These are phyloP conservation scores for Psococerastis gibbosa DNA, from an alignment of 2,888 invertebrate genomes.

Conservation along the genomic window DNA sequence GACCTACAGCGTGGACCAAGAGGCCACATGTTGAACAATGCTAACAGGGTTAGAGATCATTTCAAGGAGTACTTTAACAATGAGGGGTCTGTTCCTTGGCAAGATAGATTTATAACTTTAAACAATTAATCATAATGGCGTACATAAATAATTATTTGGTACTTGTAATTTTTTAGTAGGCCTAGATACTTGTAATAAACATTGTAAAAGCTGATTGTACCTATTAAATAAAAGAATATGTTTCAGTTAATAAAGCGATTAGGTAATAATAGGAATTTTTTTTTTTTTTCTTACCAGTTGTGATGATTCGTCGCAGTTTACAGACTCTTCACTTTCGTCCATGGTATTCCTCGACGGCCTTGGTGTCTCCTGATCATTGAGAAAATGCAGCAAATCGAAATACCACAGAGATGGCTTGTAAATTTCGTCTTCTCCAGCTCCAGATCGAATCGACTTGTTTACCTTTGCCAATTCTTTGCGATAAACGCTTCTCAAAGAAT, in stretches of 20 bases:
- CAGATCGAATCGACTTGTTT: background rate
- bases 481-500: too few species aligned
- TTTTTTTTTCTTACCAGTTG: background rate
- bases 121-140: background rate
- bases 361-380: background rate
- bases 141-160: too few species aligned
- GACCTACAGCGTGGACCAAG: background rate
- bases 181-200: too few species aligned
- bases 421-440: background rate
- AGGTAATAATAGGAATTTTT: too few species aligned
- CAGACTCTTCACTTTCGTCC: background rate
- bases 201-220: background rate
- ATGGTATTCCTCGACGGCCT: background rate
- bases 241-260: too few species aligned
- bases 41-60: background rate
- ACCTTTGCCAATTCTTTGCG: too few species aligned
- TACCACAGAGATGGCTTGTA: background rate
- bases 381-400: background rate
- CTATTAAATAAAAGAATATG: background rate
- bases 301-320: background rate
- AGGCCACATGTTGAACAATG: too few species aligned
- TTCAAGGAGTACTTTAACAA: background rate
- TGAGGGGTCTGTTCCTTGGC: background rate
- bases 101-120: background rate
- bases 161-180: too few species aligned